These are phyloP conservation scores for Mus spicilegus DNA, from an alignment of 2,113 vertebrate species.

Conservation along the genomic window DNA sequence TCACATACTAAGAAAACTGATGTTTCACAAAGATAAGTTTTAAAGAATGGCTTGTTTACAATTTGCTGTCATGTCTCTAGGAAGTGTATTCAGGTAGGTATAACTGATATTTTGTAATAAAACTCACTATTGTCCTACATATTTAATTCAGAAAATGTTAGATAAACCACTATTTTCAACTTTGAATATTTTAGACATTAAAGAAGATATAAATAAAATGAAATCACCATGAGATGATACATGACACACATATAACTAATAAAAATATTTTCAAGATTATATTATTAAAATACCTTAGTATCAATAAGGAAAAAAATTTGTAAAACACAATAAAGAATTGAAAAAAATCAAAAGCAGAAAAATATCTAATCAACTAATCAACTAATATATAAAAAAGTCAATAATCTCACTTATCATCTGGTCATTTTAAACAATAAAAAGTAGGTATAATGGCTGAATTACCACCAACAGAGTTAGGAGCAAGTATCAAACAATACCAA, in stretches of 20 bases:
- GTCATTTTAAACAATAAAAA: conserved; percentile 4
- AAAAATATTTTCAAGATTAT: not conserved
- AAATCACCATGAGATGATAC: not conserved
- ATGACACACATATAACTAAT: not conserved
- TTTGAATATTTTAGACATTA: not conserved
- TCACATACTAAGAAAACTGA: not conserved
- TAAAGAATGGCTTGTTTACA: not conserved
- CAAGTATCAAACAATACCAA: not conserved
- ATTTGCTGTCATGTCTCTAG: not conserved
- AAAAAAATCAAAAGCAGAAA: not conserved
- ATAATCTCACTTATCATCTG: not conserved
- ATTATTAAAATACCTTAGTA: not conserved
- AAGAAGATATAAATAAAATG: not conserved
- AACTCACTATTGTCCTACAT: not conserved
- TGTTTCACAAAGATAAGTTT: not conserved
- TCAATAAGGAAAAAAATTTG: not conserved
- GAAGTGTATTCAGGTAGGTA: not conserved
- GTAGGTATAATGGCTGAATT: not conserved
- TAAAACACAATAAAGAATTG: not conserved
- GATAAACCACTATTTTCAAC: not conserved
- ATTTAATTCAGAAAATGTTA: not conserved
- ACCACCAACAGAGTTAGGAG: not conserved
- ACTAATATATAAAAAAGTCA: not conserved
- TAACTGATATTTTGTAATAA: not conserved
- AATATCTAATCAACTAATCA: not conserved